Evolutionary conservation across 2,888 invertebrate genomes (phyloP), one percentile per base, ranked within the genome.

Genomic region (Archips xylosteana): DNA sequence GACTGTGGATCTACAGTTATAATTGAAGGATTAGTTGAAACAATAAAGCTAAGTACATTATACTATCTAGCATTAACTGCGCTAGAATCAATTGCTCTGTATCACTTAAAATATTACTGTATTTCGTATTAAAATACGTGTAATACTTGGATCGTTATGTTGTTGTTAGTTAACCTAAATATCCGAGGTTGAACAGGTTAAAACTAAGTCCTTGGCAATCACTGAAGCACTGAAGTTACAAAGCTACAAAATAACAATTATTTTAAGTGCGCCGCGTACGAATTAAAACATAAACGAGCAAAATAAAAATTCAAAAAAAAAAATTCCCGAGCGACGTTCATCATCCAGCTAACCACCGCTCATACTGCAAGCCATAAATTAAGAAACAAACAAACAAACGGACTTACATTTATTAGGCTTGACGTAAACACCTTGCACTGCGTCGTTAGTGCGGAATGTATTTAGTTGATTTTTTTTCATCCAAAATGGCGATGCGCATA

Each of bases 371-470:
- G 23, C 72, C 10, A 54, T 74, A 61, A 74, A 70, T 65, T 61
- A 74, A n/a, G n/a, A 6, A 54, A 39, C 66, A 62, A 63, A 51
- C 60, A 23, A 57, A 69, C 60, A 70, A 39, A 65, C 64, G 36
- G 47, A 64, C 57, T 39, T 13, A 70, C 51, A 74, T 74, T 69
- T 74, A 51, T 65, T 51, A 47, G 12, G 9, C 32, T 34, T 15
- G 60, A 61, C 64, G 74, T 15, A 23, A 36, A 51, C 74, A 74
- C 74, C 74, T 74, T 74, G 74, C 69, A 13, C n/a, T 23, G 32
- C 47, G 68, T 73, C 69, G 63, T 73, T 73, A 73, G 49, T 32
- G 47, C 45, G 10, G 42, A 32, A 15, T 60, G 15, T 60, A 39
- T 39, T 54, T 10, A 57, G 12, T 49, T 49, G 5, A 12, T 12